Conservation (phyloP, 2,113 vertebrate genomes). For the Psettodes erumei region DNA sequence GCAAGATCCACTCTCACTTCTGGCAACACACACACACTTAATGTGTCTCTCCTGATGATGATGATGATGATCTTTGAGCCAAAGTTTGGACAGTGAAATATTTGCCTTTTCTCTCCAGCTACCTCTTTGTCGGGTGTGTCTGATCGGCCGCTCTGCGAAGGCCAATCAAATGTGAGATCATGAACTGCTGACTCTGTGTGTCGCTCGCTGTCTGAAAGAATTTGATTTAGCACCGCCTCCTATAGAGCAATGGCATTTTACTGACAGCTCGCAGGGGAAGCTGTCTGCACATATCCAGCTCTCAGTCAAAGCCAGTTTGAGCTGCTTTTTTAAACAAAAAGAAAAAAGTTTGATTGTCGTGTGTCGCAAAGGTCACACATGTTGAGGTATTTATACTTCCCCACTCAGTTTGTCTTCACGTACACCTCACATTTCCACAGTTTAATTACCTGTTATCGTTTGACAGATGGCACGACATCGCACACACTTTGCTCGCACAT, state of each 20-base stretch:
- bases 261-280: slow-evolving; percentile 41
- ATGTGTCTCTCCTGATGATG: too few relatives aligned
- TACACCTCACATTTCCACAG: background rate
- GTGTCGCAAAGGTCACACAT: too few relatives aligned
- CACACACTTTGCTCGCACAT: background rate
- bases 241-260: slow-evolving; percentile 55
- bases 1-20: slow-evolving; percentile 30
- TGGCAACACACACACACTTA: slow-evolving; percentile 14
- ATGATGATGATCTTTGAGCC: slow-evolving; percentile 1
- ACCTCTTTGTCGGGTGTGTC: too few relatives aligned
- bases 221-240: slow-evolving; percentile 43
- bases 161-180: slow-evolving; percentile 40
- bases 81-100: background rate
- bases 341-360: too few relatives aligned
- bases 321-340: too few relatives aligned
- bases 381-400: too few relatives aligned
- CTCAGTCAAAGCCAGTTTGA: background rate
- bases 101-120: too few relatives aligned
- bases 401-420: too few relatives aligned
- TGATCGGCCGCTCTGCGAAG: slow-evolving; percentile 47
- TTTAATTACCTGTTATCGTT: slow-evolving; percentile 14
- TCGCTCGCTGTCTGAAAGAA: slow-evolving; percentile 44
- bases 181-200: slow-evolving; percentile 49
- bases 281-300: slow-evolving; percentile 2
- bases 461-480: background rate